Evolutionary conservation across 2,888 invertebrate species (phyloP), one percentile per base, ranked within the genome.

Genomic region (Capitulum mitella): DNA sequence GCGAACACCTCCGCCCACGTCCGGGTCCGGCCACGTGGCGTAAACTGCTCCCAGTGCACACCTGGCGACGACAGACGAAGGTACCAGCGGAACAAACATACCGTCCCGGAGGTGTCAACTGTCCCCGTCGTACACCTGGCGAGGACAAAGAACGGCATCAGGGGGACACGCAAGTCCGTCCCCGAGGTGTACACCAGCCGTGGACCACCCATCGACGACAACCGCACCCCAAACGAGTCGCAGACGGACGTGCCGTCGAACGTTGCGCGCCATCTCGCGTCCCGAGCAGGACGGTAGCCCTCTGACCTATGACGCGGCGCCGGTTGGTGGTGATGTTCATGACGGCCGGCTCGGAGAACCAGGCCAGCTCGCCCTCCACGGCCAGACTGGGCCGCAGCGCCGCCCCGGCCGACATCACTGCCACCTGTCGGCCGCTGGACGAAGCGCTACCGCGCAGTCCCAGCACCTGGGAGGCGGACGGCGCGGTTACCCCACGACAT

Each of bases 381-480:
- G 43, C 43, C 43, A 75, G 37, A 10, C 70, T 70, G 37, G 70
- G 22, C 5, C 70, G 70, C 37, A 37, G 37, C 6, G 70, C 34
- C 22, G 75, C 46, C 46, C 46, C 43, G 29, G 75, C 12, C 43
- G 75, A 3, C 46, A 46, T 14, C 32, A 32, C 43, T 16, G 75
- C 75, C 75, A 43, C 46, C 75, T 75, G 43, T 10, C 29, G 75
- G 29, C 29, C 75, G 46, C 46, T 6, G 5, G 46, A 0, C 10
- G 29, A 43, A 46, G 19, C 40, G 32, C 14, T 29, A 1, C n/a
- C 40, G 16, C 75, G 43, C 14, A n/a, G 10, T 12, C 43, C 75
- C 46, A 75, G 16, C 46, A 75, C 75, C 75, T 75, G 46, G 5
- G n/a, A n/a, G n/a, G n/a, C n/a, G n/a, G n/a, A n/a, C n/a, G n/a